These are phyloP conservation scores for Lasiurus borealis DNA, from an alignment of 2,113 vertebrate genomes.

Conservation along the genomic window DNA sequence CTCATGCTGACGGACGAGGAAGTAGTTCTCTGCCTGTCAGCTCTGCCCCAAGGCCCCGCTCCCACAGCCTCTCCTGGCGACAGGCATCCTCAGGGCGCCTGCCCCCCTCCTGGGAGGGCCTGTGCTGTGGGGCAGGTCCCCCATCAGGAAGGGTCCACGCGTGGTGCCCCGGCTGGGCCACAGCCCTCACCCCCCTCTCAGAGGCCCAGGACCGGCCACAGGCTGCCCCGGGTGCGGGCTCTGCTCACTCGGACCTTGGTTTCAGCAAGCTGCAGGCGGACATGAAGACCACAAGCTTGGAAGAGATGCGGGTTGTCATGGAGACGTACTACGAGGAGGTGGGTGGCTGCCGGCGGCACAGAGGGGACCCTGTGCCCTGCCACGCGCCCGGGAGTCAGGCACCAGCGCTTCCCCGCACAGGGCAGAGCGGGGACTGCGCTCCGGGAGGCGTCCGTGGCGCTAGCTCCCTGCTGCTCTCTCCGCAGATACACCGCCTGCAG, in stretches of 20 bases:
- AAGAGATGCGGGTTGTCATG: conserved; percentile 93
- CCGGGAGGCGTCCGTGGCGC: not conserved
- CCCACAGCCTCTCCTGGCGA: not conserved
- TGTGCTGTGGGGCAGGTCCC: not conserved
- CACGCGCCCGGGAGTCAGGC: not conserved
- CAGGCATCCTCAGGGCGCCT: rapidly evolving
- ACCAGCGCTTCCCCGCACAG: not conserved
- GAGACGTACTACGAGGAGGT: conserved; percentile 96
- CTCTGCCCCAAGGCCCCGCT: not conserved
- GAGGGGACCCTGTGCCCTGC: not conserved
- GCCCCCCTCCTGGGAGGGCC: not conserved
- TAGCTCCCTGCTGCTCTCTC: not conserved
- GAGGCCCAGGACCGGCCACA: not conserved
- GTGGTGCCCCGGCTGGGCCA: not conserved
- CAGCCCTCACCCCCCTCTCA: not conserved
- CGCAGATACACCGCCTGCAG: conserved; percentile 93
- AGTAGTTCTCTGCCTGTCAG: not conserved
- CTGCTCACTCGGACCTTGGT: conserved; percentile 47
- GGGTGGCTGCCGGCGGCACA: not conserved
- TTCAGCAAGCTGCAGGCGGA: conserved; percentile 93
- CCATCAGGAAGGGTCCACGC: not conserved
- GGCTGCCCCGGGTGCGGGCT: not conserved
- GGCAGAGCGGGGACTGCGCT: not conserved
- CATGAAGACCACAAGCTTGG: conserved; percentile 90
- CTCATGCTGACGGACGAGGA: rapidly evolving